Evolutionary conservation across 2,113 vertebrate genomes (phyloP), one percentile per base, ranked within the genome.

Genomic region (Melospiza georgiana): DNA sequence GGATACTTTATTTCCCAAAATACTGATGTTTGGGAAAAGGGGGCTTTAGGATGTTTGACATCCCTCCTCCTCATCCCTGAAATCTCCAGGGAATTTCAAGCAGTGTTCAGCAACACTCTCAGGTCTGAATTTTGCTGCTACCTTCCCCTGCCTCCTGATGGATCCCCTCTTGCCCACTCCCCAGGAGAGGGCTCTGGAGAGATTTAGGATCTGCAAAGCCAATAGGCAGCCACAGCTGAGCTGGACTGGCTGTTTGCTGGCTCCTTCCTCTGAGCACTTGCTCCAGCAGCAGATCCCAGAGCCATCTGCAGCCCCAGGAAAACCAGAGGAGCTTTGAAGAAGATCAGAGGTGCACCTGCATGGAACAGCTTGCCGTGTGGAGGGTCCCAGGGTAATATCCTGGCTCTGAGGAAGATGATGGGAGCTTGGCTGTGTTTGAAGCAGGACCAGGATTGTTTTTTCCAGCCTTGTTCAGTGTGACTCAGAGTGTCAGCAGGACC

Each of bases 321-420:
- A 87, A 46, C 15, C 74, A 87, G 23, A 0, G 0, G 46, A 81
- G 68, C 80, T 78, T 80, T 89, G 76, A 84, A 46, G 8, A 30
- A 62, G 37, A 89, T 35, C 77, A 68, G 78, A 75, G 27, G 27
- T 89, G 52, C 57, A 51, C 75, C 81, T 91, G 81, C 77, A 22
- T 9, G 10, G 73, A 91, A 16, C 63, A 89, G 63, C 37, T 83
- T 66, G 76, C 0, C 0, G 33, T 15, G 49, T 4, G 0, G 15
- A 41, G 41, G 18, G 41, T 86, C 67, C 41, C 54, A 65, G 49
- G 44, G 23, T 92, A 20, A 76, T 11, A 19, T 68, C 79, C 71
- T 55, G 87, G 65, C 43, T 62, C 31, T 0, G 2, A n/a, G 5
- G 10, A 69, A 81, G 31, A 25, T 66, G n/a, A 16, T 31, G 27